A percentile compares a stretch with the other conserved stretches of the same genome.
These are phyloP conservation scores for Lasioglossum morio DNA, from an alignment of 2,888 invertebrate genomes.

Conservation along the genomic window DNA sequence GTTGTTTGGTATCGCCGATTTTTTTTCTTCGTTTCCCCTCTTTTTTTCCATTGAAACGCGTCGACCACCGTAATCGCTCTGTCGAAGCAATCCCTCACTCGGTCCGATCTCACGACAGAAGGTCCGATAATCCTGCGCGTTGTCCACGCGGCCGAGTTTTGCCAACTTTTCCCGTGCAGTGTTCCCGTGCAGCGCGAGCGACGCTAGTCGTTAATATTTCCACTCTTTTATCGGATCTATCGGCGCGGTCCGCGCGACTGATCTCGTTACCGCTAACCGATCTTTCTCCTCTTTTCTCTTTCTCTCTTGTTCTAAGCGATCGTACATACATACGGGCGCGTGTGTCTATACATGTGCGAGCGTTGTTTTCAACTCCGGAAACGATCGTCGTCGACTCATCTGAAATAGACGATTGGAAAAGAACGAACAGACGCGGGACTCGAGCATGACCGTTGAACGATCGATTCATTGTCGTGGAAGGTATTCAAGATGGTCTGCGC, in stretches of 20 bases:
- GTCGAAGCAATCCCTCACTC: conserved; percentile 75
- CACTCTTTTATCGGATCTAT: conserved; percentile 52
- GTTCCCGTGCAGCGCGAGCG: conserved; percentile 15
- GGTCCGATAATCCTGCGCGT: conserved; percentile 66
- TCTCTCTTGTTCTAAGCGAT: not conserved
- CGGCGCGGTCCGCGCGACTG: conserved; percentile 48
- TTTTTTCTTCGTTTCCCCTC: conserved; percentile 74
- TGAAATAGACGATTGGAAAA: conserved; percentile 12
- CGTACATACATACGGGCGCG: not conserved
- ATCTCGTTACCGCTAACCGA: conserved; percentile 49
- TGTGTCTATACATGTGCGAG: not conserved
- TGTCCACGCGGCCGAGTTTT: conserved; percentile 62
- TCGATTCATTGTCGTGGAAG: conserved; percentile 67
- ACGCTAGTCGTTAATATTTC: conserved; percentile 42
- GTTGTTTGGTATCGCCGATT: conserved; percentile 79
- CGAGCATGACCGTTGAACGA: conserved; percentile 49
- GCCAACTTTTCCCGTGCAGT: conserved; percentile 52
- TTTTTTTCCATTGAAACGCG: conserved; percentile 77
- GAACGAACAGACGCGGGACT: conserved; percentile 33
- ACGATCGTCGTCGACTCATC: conserved; percentile 19
- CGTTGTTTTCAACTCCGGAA: conserved; percentile 37
- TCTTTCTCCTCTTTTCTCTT: conserved; percentile 12
- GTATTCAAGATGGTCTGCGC: conserved; percentile 64
- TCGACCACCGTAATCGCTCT: conserved; percentile 80
- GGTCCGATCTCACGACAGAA: conserved; percentile 69